Conservation (phyloP, 1,140 invertebrate species). For the Danaus melanippus region DNA sequence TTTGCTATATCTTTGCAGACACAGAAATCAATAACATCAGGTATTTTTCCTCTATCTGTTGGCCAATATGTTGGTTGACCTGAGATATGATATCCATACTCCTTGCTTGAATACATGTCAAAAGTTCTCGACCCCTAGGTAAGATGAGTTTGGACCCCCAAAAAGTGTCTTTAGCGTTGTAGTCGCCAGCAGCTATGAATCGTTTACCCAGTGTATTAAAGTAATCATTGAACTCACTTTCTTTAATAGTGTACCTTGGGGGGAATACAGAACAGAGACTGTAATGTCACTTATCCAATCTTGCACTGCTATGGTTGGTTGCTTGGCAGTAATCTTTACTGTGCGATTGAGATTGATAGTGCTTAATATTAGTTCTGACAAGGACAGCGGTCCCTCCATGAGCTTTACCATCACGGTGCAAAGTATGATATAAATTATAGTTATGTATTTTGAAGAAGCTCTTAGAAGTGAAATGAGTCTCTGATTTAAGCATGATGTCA, state of each 20-base stretch:
- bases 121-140: constrained; percentile 3
- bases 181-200: constrained; percentile 2
- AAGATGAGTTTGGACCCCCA: constrained; percentile 1
- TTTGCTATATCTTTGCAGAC: too few relatives aligned
- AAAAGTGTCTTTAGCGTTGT: constrained; percentile 9
- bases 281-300: too few relatives aligned
- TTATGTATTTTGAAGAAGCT: constrained; percentile 2
- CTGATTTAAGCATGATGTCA: neutral
- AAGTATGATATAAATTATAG: constrained; percentile 5
- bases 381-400: too few relatives aligned
- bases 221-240: constrained; percentile 3
- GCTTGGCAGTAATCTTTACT: too few relatives aligned
- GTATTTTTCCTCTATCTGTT: too few relatives aligned
- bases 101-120: constrained; percentile 3
- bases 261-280: too few relatives aligned
- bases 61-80: neutral
- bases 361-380: too few relatives aligned
- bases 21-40: too few relatives aligned
- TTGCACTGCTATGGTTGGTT: too few relatives aligned
- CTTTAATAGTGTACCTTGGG: constrained; percentile 3
- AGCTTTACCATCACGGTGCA: neutral
- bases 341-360: too few relatives aligned
- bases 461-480: constrained; percentile 4
- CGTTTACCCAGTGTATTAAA: neutral
- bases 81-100: too few relatives aligned